phyloP scores from a whole-genome alignment of 1,140 invertebrate genomes.

The Leptinotarsa lineolata region DNA sequence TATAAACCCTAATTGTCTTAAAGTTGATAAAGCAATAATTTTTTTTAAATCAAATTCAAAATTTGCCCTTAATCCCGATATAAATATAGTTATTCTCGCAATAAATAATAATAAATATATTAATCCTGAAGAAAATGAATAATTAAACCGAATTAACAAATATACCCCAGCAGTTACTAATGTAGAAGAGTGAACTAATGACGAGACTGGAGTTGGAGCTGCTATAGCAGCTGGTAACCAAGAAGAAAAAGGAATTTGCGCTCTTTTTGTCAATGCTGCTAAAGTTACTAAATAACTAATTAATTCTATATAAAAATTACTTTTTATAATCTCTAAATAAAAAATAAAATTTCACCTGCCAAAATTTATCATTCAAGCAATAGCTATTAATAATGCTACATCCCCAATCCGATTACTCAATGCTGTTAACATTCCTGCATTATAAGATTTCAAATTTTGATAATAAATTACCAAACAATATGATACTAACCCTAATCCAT shows the following conservation, averaged over 20 bases:
- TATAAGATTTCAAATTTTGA: conserved; percentile 64
- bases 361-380: conserved; percentile 63
- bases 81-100: conserved; percentile 64
- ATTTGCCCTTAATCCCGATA: conserved; percentile 63
- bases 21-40: conserved; percentile 73
- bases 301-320: conserved; percentile 55
- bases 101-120: conserved; percentile 52
- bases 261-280: conserved; percentile 71
- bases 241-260: conserved; percentile 73
- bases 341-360: conserved; percentile 61
- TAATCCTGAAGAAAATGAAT: conserved; percentile 49
- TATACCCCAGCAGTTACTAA: conserved; percentile 74
- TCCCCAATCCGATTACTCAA: conserved; percentile 67
- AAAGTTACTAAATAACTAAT: conserved; percentile 60
- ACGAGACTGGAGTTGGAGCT: conserved; percentile 70
- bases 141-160: conserved; percentile 69
- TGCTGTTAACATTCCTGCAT: conserved; percentile 66
- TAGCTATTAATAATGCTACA: conserved; percentile 62
- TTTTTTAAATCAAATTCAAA: conserved; percentile 71
- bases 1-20: conserved; percentile 71
- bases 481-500: conserved; percentile 69
- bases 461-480: conserved; percentile 67
- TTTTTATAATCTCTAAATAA: conserved; percentile 59
- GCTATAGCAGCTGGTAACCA: conserved; percentile 72
- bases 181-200: conserved; percentile 76